These are phyloP conservation scores for Pentamera pediparva DNA, from an alignment of 53 echinoderm and acorn worm species.

Conservation along the genomic window DNA sequence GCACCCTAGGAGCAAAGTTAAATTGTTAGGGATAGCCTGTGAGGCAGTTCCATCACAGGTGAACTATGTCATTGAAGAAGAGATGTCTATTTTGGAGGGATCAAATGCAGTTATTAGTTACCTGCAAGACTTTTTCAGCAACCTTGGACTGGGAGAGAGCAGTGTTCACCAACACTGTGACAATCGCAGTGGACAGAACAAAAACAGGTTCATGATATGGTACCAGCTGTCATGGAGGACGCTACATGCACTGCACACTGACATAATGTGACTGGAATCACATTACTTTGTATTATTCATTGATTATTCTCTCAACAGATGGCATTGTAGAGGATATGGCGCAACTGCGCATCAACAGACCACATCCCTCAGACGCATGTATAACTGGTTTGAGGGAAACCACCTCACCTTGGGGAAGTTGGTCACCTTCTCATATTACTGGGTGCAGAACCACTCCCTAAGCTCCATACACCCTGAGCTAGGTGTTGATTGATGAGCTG, in stretches of 20 bases:
- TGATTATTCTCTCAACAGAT: background rate
- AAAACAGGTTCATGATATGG: slow-evolving; percentile 47
- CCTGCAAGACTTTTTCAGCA: slow-evolving; percentile 44
- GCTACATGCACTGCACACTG: slow-evolving; percentile 28
- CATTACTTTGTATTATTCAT: background rate
- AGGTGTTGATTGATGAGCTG: too few relatives aligned
- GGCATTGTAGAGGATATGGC: too few relatives aligned
- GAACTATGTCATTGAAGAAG: slow-evolving; percentile 61
- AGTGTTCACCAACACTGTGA: slow-evolving; percentile 37
- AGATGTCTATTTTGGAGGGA: slow-evolving; percentile 38
- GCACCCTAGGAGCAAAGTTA: slow-evolving; percentile 19
- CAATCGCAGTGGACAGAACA: slow-evolving; percentile 57
- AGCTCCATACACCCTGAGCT: too few relatives aligned
- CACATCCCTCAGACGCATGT: too few relatives aligned
- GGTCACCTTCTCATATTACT: too few relatives aligned
- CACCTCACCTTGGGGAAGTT: too few relatives aligned
- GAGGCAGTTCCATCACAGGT: slow-evolving; percentile 42
- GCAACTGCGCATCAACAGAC: too few relatives aligned
- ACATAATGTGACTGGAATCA: too few relatives aligned
- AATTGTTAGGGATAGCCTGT: too few relatives aligned
- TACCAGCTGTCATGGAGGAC: slow-evolving; percentile 42
- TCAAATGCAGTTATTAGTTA: slow-evolving; percentile 55
- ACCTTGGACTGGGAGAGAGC: slow-evolving; percentile 34
- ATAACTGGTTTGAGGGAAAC: too few relatives aligned
- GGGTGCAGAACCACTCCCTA: too few relatives aligned